Conservation (phyloP, 2,888 invertebrate genomes). For the Copidosoma aretas region DNA sequence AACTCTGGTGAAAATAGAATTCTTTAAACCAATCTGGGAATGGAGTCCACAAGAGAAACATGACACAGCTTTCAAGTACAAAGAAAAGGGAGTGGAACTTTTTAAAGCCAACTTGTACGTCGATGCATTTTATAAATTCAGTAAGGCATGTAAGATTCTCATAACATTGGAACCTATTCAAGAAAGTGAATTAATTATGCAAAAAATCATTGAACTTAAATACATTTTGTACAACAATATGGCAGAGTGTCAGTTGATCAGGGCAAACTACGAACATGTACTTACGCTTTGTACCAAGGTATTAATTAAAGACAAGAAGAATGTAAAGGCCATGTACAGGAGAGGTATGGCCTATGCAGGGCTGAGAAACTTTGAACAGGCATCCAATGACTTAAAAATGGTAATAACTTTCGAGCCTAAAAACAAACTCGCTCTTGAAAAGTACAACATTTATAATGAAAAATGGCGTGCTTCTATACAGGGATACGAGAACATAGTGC, state of each 20-base stretch:
- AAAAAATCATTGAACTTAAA: constrained; percentile 68
- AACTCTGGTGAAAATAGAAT: constrained; percentile 62
- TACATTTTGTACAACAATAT: constrained; percentile 80
- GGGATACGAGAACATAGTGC: constrained; percentile 68
- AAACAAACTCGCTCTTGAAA: constrained; percentile 70
- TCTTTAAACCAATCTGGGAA: constrained; percentile 65
- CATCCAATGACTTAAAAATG: constrained; percentile 67
- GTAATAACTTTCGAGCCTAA: constrained; percentile 69
- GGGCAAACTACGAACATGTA: constrained; percentile 72
- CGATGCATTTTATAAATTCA: constrained; percentile 79
- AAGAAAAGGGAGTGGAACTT: constrained; percentile 69
- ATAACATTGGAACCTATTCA: constrained; percentile 68
- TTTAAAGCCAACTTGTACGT: constrained; percentile 69
- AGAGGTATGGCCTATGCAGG: constrained; percentile 64
- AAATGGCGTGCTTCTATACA: constrained; percentile 69
- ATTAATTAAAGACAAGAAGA: constrained; percentile 60
- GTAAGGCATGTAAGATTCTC: constrained; percentile 75
- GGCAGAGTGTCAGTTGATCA: constrained; percentile 79
- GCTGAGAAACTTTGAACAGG: constrained; percentile 72
- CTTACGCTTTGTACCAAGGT: constrained; percentile 69
- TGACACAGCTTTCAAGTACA: constrained; percentile 65
- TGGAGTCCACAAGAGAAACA: constrained; percentile 68
- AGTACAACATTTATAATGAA: constrained; percentile 66
- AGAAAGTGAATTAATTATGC: constrained; percentile 63
- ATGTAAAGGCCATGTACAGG: constrained; percentile 65